A percentile compares a stretch with the other conserved stretches of the same genome.
Evolutionary conservation across 2,888 invertebrate genomes (phyloP).

Genomic region (Hipparchia semele): DNA sequence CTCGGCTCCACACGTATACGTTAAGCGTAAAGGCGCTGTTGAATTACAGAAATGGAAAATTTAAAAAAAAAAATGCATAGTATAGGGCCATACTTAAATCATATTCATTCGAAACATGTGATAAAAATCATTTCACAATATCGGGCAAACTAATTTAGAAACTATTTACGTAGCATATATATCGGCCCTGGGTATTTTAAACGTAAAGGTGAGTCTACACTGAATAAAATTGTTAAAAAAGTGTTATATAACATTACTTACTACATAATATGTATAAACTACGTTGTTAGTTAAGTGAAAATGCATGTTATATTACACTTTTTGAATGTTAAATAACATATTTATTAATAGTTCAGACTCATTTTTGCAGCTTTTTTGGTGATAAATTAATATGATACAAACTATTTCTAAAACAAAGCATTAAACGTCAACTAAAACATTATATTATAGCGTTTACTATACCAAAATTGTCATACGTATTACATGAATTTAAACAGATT

Average conservation of each 20-base stretch:
- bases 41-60: not conserved
- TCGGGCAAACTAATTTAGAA: constrained; percentile 14
- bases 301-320: no score
- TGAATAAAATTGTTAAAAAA: not conserved
- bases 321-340: not conserved
- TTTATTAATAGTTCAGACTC: not conserved
- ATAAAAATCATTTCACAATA: constrained; percentile 30
- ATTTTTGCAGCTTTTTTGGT: not conserved
- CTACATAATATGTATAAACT: no score
- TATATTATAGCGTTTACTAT: not conserved
- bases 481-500: constrained; percentile 19
- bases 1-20: no score
- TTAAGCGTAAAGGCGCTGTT: not conserved
- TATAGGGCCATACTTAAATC: not conserved
- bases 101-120: constrained; percentile 25
- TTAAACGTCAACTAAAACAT: no score
- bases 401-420: no score
- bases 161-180: constrained; percentile 33
- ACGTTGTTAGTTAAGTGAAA: no score
- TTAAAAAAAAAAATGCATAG: not conserved
- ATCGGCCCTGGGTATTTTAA: not conserved
- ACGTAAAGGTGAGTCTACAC: not conserved
- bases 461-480: constrained; percentile 11
- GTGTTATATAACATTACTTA: not conserved
- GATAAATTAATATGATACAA: not conserved